Base-by-base conservation (phyloP, 1,140 invertebrate species). In the Lethocerus indicus region DNA sequence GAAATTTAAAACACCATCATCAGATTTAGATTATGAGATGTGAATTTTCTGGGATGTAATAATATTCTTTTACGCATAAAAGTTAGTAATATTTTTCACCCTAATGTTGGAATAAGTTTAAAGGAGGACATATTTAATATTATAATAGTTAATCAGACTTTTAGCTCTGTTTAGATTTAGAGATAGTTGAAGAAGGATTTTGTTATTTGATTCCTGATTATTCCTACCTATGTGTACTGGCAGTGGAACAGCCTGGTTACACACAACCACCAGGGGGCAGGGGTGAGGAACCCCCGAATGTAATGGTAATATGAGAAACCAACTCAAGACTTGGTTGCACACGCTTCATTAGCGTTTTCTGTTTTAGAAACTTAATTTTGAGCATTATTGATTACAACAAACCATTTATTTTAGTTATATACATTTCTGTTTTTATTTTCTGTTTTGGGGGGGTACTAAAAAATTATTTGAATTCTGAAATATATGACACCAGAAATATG, bases 241-340 rank as follows among this genome's bases (percentile, higher is more conserved):
- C 42, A 51, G 47, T 47, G 44, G 21, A 32, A 36, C 50, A 51
- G 50, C 50, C 35, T 6, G 50, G 35, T 43, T 47, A 47, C 50
- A 32, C 21, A 26, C 20, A 16, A 44, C 42, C 45, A 48, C 46
- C 45, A 48, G 37, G 51, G 26, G 41, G 26, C 35, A 49, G 26
- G 51, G 51, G 51, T 53, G 13, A 37, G 49, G 20, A 48, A 28
- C 51, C 51, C 51, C 51, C 44, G 41, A 47, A 51, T 47, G 43
- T 39, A 13, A 25, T 44, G 27, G 40, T 43, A 49, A 37, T 25
- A 43, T 39, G 6, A 18, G 9, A 51, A 51, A 51, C 51, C 51
- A 53, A 53, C 42, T 44, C 51, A 53, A 32, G 51, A 53, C 51
- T 53, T 53, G 51, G 51, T 37, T 53, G 45, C 51, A 48, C 51